Conservation (phyloP, 2,888 invertebrate genomes). For the Fissipunctia ypsillon region DNA sequence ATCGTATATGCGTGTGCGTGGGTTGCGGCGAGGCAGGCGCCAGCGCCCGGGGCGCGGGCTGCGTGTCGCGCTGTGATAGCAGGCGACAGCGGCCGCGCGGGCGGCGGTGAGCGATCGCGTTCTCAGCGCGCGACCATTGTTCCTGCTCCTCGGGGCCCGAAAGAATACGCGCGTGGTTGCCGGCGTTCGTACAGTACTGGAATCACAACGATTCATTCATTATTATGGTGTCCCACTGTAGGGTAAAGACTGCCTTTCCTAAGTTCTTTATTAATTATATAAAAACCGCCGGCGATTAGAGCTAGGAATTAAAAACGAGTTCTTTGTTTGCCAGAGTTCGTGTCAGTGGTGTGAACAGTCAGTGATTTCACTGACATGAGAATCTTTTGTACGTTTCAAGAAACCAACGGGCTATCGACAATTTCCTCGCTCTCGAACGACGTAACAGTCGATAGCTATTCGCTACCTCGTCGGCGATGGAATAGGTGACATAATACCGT, state of each 20-base stretch:
- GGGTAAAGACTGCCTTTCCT: not conserved
- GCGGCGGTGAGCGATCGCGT: constrained; percentile 83
- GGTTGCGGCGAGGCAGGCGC: constrained; percentile 91
- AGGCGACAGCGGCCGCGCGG: constrained; percentile 81
- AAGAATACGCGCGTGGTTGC: constrained; percentile 79
- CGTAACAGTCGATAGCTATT: no score
- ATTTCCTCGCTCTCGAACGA: no score
- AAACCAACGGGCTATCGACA: no score
- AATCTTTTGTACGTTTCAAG: not conserved
- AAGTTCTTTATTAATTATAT: not conserved
- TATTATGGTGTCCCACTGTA: not conserved
- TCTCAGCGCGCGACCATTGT: constrained; percentile 95
- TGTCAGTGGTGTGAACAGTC: not conserved
- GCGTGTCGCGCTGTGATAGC: constrained; percentile 59
- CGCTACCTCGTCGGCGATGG: no score
- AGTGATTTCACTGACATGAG: not conserved
- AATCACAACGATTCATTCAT: constrained; percentile 33
- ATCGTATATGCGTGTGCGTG: constrained; percentile 93
- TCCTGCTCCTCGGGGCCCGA: constrained; percentile 92
- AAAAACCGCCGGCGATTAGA: not conserved
- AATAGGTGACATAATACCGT: not conserved
- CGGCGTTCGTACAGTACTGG: constrained; percentile 79
- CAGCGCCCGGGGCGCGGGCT: constrained; percentile 58
- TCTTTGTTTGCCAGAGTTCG: not conserved
- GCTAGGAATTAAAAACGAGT: no score